Evolutionary conservation across 2,113 vertebrate species (phyloP), one percentile per base, ranked within the genome.

Genomic region (Carettochelys insculpta): DNA sequence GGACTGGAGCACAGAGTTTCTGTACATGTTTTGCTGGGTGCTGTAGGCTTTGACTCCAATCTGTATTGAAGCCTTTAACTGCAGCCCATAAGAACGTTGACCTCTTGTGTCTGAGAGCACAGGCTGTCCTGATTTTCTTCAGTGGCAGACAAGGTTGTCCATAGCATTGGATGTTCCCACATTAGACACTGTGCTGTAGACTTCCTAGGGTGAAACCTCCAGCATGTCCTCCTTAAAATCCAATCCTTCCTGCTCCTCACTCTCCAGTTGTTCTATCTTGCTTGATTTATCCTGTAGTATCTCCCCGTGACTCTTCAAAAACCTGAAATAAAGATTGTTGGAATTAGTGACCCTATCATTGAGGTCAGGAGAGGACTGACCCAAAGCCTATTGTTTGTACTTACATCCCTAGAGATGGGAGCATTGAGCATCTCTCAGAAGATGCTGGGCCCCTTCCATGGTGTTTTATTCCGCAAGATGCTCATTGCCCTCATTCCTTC

Each of bases 281-380:
- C 97, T 98, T 16, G 87, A 68, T 82, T 97, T 96, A 78, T 95
- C 96, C 61, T 94, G 98, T 82, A 86, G 85, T 79, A 96, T 96
- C 89, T 98, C 98, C 48, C 97, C 97, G 2, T 98, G 99, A 4
- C 96, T 98, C 97, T 99, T 99, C 85, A 99, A 96, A 96, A 99
- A 99, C 84, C 98, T 99, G 91, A 20, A 88, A 89, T 29, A 45
- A 41, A 85, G 75, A 65, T 14, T 50, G 75, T 8, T 5, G n/a
- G n/a, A 68, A 38, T 38, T n/a, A 5, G 19, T 4, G 17, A 38
- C n/a, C 5, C 19, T 38, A 8, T n/a, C 34, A 3, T 1, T 20
- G 8, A 4, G 38, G 29, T 22, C 16, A 17, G 45, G 29, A 22
- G 45, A 11, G 13, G 45, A 16, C 68, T 73, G 38, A 41, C 2